Conservation (phyloP, 2,113 vertebrate species). For the Danionella cerebrum region DNA sequence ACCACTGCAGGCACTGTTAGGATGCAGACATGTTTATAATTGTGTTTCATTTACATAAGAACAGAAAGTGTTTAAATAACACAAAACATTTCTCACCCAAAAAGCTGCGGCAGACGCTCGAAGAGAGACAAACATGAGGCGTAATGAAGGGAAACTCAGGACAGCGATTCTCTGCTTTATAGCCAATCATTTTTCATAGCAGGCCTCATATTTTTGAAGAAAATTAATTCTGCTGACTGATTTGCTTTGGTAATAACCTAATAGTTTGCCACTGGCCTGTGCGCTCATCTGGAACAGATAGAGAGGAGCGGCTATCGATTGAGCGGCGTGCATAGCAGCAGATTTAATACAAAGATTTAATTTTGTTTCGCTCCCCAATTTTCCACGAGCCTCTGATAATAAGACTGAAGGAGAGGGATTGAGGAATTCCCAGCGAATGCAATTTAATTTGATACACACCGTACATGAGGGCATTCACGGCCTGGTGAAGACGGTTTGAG, state of each 20-base stretch:
- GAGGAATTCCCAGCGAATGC: slow-evolving; percentile 13
- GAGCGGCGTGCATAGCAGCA: slow-evolving; percentile 39
- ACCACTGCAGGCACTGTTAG: too few species aligned
- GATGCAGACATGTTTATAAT: too few species aligned
- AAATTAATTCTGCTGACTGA: slow-evolving; percentile 66
- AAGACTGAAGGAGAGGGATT: slow-evolving; percentile 26
- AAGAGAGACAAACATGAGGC: neutral
- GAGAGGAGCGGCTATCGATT: slow-evolving; percentile 57
- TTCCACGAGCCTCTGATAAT: slow-evolving; percentile 41
- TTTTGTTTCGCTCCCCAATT: slow-evolving; percentile 47
- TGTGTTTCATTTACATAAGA: too few species aligned
- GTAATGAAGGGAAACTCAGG: slow-evolving; percentile 50
- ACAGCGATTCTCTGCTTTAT: slow-evolving; percentile 27
- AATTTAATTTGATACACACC: slow-evolving; percentile 25
- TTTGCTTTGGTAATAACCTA: slow-evolving; percentile 69
- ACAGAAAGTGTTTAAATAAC: too few species aligned
- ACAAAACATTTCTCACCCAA: too few species aligned
- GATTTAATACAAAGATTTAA: slow-evolving; percentile 56
- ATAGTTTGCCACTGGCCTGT: slow-evolving; percentile 61
- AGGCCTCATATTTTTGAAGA: slow-evolving; percentile 55
- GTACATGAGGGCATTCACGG: slow-evolving; percentile 1
- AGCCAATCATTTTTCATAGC: slow-evolving; percentile 57
- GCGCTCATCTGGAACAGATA: slow-evolving; percentile 62
- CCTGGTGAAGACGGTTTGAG: neutral
- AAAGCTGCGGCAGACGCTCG: neutral